Base-by-base conservation (phyloP, 1,140 invertebrate genomes). In the Mactra quadrangularis region DNA sequence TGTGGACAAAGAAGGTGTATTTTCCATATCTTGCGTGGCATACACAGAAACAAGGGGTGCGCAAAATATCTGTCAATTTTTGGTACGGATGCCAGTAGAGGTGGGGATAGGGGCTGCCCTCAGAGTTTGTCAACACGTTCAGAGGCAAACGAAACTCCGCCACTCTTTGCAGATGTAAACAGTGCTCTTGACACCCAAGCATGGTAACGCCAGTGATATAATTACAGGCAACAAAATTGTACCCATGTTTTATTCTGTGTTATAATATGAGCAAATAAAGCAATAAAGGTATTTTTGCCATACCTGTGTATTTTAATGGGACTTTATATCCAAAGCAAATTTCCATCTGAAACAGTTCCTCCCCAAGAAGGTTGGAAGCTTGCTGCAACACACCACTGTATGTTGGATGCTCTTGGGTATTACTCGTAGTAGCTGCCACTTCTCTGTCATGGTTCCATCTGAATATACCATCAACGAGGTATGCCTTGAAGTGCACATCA, bases 401-500 rank as follows among this genome's bases (percentile, higher is more conserved):
- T 1, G 76, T 55, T 19, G 55, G 70, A 55, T 38, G 9, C 13
- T 59, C 17, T 33, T 31, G 27, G 13, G 2, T n/a, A 50, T 29
- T 19, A n/a, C 25, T 53, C 3, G 3, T n/a, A 25, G 17, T n/a
- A n/a, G 6, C 19, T 6, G 6, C 52, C 9, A 15, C 9, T 25
- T 9, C 53, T 35, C 76, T 22, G 64, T 84, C 74, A 19, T 62
- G 7, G 45, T 87, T 87, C 86, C 86, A 87, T 31, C 85, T 68
- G 0, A 29, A 2, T 4, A 84, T 29, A 22, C 86, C 84, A 27
- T 87, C 86, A 17, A 87, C 3, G 6, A 87, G 35, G 52, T 84
- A 86, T 29, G 82, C 84, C n/a, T 87, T 84, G 62, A 84, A 87
- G n/a, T 66, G 50, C 7, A 57, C 57, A 25, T 38, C 77, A 71